These are phyloP conservation scores for Palythoa heliodiscus DNA, from an alignment of 92 coral and sea anemone species.

Conservation along the genomic window DNA sequence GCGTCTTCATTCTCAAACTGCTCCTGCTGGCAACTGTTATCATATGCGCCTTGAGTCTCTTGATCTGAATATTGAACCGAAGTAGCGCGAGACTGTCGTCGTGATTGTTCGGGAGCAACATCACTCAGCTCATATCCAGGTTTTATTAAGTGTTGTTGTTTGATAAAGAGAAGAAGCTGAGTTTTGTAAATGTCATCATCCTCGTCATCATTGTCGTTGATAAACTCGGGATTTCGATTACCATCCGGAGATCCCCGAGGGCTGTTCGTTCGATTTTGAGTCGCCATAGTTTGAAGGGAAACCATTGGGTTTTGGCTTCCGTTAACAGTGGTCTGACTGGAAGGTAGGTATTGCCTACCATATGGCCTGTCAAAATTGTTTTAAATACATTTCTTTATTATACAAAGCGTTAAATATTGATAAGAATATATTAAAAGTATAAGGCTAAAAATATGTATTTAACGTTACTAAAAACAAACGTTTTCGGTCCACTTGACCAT, in stretches of 20 bases:
- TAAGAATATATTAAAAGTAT: no score
- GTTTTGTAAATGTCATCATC: constrained; percentile 91
- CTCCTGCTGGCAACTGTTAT: background rate
- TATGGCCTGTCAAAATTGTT: background rate
- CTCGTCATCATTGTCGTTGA: constrained; percentile 73
- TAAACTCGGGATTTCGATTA: constrained; percentile 63
- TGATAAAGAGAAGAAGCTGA: constrained; percentile 83
- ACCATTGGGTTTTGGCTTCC: constrained; percentile 51
- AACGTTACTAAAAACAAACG: no score
- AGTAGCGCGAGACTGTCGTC: constrained; percentile 52
- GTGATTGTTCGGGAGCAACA: constrained; percentile 62
- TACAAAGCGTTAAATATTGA: background rate
- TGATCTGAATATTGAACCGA: constrained; percentile 38
- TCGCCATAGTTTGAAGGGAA: constrained; percentile 72
- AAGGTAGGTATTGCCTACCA: constrained; percentile 3
- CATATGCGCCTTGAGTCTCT: constrained; percentile 5
- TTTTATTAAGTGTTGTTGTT: constrained; percentile 79
- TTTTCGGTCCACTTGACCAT: no score
- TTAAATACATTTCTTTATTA: background rate
- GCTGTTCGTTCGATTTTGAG: constrained; percentile 53
- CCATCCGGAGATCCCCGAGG: constrained; percentile 58
- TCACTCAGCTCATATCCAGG: constrained; percentile 57
- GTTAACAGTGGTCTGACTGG: background rate
- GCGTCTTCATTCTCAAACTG: background rate
- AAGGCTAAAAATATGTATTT: no score